Evolutionary conservation across 2,797 vertebrate genomes (phyloP).

Genomic region (Harpagifer antarcticus): DNA sequence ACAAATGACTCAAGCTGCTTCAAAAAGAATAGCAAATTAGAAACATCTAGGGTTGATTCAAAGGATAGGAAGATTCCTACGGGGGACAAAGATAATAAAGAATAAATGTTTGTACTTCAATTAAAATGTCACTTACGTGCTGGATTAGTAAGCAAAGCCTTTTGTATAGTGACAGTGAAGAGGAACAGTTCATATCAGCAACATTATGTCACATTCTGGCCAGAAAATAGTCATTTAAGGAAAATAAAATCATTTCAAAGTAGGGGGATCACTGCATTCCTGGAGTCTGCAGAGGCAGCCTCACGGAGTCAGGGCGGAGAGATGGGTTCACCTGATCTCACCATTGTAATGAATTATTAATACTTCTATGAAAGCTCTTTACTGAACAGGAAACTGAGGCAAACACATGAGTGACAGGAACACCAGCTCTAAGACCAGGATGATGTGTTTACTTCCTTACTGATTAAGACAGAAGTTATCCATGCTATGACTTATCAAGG

Average conservation of each 20-base stretch:
- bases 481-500: neutral
- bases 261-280: too few relatives aligned
- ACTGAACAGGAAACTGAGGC: neutral
- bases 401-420: neutral
- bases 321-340: neutral
- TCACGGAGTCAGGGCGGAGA: neutral
- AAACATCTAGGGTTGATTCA: neutral
- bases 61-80: neutral
- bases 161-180: neutral
- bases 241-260: neutral
- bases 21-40: slow-evolving; percentile 5
- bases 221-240: neutral
- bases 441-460: neutral
- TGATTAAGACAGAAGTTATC: neutral
- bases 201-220: neutral
- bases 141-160: neutral
- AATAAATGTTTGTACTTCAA: slow-evolving; percentile 11
- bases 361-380: neutral
- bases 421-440: slow-evolving; percentile 9
- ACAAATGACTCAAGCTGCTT: slow-evolving; percentile 26
- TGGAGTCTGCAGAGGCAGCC: neutral
- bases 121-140: neutral
- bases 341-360: neutral
- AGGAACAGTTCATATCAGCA: neutral
- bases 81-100: slow-evolving; percentile 1